phyloP scores from a whole-genome alignment of 1,140 invertebrate genomes.

The Subanguina moxae region DNA sequence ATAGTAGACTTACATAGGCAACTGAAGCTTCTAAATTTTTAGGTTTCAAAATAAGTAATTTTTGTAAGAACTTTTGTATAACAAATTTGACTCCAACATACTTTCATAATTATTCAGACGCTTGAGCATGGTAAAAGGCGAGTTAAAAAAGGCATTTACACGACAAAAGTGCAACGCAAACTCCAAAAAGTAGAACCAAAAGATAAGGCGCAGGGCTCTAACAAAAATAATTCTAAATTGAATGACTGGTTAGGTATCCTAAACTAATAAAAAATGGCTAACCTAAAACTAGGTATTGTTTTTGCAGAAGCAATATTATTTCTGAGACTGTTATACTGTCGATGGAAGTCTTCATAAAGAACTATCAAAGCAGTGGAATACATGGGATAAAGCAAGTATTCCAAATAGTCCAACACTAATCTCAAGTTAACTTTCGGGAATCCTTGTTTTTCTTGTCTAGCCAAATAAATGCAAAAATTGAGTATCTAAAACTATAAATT shows the following conservation, averaged over 20 bases:
- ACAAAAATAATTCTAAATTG: no score
- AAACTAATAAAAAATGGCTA: neutral
- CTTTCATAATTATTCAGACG: constrained; percentile 48
- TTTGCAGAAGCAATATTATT: neutral
- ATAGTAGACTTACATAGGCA: constrained; percentile 67
- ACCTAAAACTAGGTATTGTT: neutral
- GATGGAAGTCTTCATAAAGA: constrained; percentile 53
- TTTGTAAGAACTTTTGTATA: neutral
- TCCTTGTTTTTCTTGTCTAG: neutral
- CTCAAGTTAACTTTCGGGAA: constrained; percentile 8
- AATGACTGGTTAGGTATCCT: no score
- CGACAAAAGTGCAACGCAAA: constrained; percentile 74
- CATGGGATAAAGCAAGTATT: constrained; percentile 53
- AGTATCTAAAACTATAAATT: constrained; percentile 36
- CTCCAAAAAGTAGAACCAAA: constrained; percentile 72
- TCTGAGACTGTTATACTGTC: constrained; percentile 22
- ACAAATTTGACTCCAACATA: constrained; percentile 18
- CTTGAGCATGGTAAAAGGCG: constrained; percentile 49
- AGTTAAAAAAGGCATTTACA: constrained; percentile 68
- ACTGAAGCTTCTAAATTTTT: constrained; percentile 59
- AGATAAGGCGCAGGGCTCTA: constrained; percentile 65
- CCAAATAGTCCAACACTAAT: constrained; percentile 26
- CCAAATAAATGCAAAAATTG: constrained; percentile 39
- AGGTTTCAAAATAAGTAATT: constrained; percentile 1
- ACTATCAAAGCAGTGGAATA: constrained; percentile 53